Percentiles rank a stretch among this genome's conserved stretches.
Conservation (phyloP, 2,797 vertebrate genomes). For the Lepidocolaptes lacrymiger region DNA sequence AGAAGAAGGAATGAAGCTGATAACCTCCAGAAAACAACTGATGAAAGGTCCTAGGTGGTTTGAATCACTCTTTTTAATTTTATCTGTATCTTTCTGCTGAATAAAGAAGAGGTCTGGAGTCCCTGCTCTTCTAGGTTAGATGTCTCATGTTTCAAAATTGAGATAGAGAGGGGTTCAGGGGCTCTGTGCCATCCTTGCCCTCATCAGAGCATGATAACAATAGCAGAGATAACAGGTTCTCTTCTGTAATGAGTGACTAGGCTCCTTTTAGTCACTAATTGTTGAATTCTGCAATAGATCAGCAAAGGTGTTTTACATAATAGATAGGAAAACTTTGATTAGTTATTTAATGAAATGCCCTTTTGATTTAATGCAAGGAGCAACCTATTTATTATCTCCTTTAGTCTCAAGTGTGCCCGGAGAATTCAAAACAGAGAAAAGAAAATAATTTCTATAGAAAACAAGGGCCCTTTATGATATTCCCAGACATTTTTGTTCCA, state of each 20-base stretch:
- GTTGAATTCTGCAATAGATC: background rate
- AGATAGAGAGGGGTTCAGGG: background rate
- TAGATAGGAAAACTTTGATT: background rate
- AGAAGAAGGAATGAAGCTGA: background rate
- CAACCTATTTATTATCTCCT: background rate
- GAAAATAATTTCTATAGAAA: background rate
- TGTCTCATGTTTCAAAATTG: background rate
- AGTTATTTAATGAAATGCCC: background rate
- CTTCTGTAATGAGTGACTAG: background rate
- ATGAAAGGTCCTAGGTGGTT: background rate
- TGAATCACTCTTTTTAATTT: background rate
- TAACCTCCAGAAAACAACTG: background rate
- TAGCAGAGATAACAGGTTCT: background rate
- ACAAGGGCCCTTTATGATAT: background rate
- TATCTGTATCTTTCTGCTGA: background rate
- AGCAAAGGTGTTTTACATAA: background rate
- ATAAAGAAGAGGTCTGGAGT: background rate
- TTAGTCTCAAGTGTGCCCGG: background rate
- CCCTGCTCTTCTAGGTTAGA: background rate
- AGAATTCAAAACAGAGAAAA: background rate
- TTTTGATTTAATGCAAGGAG: background rate
- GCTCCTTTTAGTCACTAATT: background rate
- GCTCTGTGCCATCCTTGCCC: background rate
- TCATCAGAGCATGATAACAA: background rate
- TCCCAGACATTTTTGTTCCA: background rate